phyloP scores from a whole-genome alignment of 1,140 invertebrate genomes.

The Drosophila sp. region DNA sequence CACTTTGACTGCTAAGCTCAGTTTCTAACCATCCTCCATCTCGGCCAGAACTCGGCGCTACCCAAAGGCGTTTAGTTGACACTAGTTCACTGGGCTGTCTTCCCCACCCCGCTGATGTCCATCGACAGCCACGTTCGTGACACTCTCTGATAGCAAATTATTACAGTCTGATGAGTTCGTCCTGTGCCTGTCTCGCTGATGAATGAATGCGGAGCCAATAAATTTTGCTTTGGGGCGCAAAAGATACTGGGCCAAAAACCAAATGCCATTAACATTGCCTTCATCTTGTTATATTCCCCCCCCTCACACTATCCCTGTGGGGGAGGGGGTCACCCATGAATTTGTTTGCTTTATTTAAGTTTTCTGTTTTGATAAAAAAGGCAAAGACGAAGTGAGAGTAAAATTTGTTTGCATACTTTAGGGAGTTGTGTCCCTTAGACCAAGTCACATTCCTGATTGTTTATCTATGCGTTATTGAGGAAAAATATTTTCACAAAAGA shows the following conservation, averaged over 20 bases:
- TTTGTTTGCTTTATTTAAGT: conserved; percentile 80
- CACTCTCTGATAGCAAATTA: conserved; percentile 77
- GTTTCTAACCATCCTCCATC: conserved; percentile 3
- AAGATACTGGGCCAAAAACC: conserved; percentile 47
- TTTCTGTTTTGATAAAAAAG: conserved; percentile 60
- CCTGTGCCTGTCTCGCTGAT: conserved; percentile 54
- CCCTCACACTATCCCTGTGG: conserved; percentile 1
- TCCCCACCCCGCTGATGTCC: not conserved
- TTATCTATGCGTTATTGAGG: conserved; percentile 57
- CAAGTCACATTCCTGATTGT: conserved; percentile 46
- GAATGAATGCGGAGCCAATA: conserved; percentile 75
- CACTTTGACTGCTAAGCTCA: conserved; percentile 63
- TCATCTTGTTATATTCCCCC: conserved; percentile 5
- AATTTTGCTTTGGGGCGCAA: conserved; percentile 65
- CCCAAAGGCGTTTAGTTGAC: conserved; percentile 44
- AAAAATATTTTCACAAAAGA: conserved; percentile 53
- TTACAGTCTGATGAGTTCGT: conserved; percentile 79
- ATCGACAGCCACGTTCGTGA: conserved; percentile 51
- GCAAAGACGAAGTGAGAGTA: not conserved
- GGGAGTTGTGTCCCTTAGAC: conserved; percentile 9
- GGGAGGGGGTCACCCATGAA: conserved; percentile 54
- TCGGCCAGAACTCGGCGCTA: not conserved
- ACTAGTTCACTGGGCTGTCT: conserved; percentile 25
- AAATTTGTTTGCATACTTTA: conserved; percentile 58
- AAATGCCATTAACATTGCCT: conserved; percentile 11